Base-by-base conservation (phyloP, 2,888 invertebrate genomes). In the Palloptera scutellata region DNA sequence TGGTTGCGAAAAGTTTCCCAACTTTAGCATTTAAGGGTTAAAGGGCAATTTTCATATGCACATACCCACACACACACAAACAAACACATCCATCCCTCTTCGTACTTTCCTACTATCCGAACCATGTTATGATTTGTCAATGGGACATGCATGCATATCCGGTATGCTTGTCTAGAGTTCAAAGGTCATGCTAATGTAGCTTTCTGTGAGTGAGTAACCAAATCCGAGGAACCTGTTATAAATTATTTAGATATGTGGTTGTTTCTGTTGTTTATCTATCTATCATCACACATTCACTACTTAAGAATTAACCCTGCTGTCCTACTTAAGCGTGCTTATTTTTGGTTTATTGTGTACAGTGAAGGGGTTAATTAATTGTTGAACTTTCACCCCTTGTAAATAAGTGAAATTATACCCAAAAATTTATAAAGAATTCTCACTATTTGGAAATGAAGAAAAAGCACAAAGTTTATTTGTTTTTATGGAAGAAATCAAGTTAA, bases 71-170 rank as follows among this genome's bases (percentile, higher is more conserved):
- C 61, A n/a, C n/a, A n/a, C n/a, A n/a, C n/a, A n/a, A n/a, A n/a
- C n/a, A n/a, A n/a, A n/a, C n/a, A n/a, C n/a, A n/a, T n/a, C n/a
- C n/a, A 70, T 70, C 68, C 60, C 67, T 64, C 66, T 68, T 66
- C 64, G 72, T 67, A 72, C 65, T 71, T 68, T 70, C 66, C 53
- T 67, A 72, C 65, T 71, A 68, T 70, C 66, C 53, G 71, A 76
- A 72, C 74, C 75, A 71, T 74, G 70, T 73, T 75, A 70, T 77
- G 74, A 76, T 74, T 73, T 62, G 64, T 51, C 61, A 64, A 68
- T 64, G 68, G 68, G 76, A 64, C 66, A 61, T 67, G 41, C 40
- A 15, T 11, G 42, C 51, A 58, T 59, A 63, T 54, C 67, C 67
- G 45, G 63, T 63, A 51, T 61, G 30, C 30, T 58, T 11, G 45